A percentile compares a stretch with the other conserved stretches of the same genome.
Evolutionary conservation across 2,888 invertebrate genomes (phyloP).

Genomic region (Aspidiotus destructor): DNA sequence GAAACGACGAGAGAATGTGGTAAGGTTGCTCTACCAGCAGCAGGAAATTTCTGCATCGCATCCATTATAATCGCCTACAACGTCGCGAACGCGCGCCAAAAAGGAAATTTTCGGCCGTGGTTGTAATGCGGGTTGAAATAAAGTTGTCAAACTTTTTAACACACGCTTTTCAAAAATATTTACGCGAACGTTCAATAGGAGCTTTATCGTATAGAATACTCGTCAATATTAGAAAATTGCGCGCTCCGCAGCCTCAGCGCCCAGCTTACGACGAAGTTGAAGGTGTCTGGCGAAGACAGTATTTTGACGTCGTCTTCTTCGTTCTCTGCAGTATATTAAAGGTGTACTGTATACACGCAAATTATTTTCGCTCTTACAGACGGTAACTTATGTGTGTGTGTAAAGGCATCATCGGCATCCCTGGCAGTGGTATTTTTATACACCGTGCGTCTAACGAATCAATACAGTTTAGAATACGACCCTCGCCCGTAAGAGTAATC

Average conservation of each 20-base stretch:
- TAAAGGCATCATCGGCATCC: not conserved
- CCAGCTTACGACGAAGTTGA: slow-evolving; percentile 8
- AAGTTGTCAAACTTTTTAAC: slow-evolving; percentile 29
- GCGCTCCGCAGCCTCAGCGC: no score
- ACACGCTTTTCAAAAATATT: not conserved
- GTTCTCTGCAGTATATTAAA: slow-evolving; percentile 10
- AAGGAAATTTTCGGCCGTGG: no score
- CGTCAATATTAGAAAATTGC: slow-evolving; percentile 22
- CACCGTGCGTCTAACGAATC: slow-evolving; percentile 22
- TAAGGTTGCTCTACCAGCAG: no score
- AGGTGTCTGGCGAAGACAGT: slow-evolving; percentile 32
- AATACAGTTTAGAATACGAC: slow-evolving; percentile 25
- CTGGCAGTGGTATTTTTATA: not conserved
- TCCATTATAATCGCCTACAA: no score
- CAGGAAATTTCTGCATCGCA: no score
- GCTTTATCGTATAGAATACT: slow-evolving; percentile 5
- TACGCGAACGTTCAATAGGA: slow-evolving; percentile 1
- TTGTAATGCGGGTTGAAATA: slow-evolving; percentile 1
- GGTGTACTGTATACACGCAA: not conserved
- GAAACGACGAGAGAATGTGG: no score
- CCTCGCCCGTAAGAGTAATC: slow-evolving; percentile 28
- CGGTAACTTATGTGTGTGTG: not conserved
- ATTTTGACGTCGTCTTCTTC: slow-evolving; percentile 28
- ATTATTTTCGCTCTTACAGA: slow-evolving; percentile 25
- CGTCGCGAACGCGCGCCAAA: no score